Conservation (phyloP, 2,113 vertebrate species). For the Archilochus colubris region DNA sequence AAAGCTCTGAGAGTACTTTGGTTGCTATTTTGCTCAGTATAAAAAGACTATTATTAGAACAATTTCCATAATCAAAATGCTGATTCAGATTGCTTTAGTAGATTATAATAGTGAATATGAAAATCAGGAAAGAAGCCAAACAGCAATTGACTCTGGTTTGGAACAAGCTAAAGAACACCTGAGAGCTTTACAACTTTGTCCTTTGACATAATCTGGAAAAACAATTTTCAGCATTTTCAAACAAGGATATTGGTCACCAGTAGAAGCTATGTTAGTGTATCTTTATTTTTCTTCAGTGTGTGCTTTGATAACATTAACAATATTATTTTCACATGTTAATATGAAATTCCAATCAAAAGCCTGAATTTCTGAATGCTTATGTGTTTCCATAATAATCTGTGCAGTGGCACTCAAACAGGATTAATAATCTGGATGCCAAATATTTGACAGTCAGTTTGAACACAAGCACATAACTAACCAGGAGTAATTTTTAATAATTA, state of each 20-base stretch:
- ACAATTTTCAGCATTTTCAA: neutral
- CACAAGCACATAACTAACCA: neutral
- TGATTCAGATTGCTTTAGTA: slow-evolving; percentile 50
- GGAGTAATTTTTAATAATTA: neutral
- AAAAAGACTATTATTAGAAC: slow-evolving; percentile 52
- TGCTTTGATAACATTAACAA: neutral
- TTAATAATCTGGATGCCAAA: slow-evolving; percentile 30
- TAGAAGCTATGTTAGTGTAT: neutral
- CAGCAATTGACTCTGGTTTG: neutral
- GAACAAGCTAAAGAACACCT: neutral
- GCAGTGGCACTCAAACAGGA: neutral
- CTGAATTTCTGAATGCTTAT: neutral
- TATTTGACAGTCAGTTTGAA: slow-evolving; percentile 33
- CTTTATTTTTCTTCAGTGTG: neutral
- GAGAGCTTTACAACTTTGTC: neutral
- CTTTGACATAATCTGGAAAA: neutral
- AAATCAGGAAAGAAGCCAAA: slow-evolving; percentile 59
- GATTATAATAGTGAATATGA: slow-evolving; percentile 2
- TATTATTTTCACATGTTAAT: neutral
- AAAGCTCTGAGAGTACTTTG: neutral
- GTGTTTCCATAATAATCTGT: neutral
- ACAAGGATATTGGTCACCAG: neutral
- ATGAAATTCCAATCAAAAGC: neutral
- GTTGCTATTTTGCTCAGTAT: slow-evolving; percentile 16
- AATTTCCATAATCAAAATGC: slow-evolving; percentile 44